These are phyloP conservation scores for Todiramphus saurophagus DNA, from an alignment of 2,113 vertebrate genomes.

Conservation along the genomic window DNA sequence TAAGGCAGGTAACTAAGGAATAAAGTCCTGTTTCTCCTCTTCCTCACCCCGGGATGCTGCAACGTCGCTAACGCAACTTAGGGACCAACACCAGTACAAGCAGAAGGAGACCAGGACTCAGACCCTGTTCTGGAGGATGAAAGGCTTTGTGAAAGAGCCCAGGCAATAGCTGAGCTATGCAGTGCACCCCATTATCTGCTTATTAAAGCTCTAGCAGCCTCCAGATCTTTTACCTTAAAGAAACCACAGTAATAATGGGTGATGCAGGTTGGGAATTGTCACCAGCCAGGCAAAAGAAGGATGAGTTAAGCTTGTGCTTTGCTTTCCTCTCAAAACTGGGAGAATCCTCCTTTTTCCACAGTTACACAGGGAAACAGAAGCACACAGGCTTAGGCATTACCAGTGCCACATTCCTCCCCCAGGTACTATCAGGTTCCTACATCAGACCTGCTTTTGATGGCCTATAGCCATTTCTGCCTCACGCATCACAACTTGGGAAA, in stretches of 20 bases:
- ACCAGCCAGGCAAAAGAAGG: neutral
- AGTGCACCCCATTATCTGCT: neutral
- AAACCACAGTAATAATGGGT: neutral
- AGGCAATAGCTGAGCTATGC: neutral
- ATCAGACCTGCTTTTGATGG: neutral
- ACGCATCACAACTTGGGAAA: neutral
- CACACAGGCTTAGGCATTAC: neutral
- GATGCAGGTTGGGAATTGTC: neutral
- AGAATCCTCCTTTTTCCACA: neutral
- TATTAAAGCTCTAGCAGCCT: conserved; percentile 1
- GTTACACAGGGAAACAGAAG: neutral
- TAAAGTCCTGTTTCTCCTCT: neutral
- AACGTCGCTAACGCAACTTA: neutral
- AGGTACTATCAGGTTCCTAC: neutral
- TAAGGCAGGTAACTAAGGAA: neutral
- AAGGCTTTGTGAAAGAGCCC: conserved; percentile 3
- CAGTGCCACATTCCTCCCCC: rapidly evolving
- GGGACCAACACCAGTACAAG: neutral
- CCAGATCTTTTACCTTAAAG: neutral
- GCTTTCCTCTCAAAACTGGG: neutral
- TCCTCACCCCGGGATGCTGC: neutral
- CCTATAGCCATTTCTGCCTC: neutral
- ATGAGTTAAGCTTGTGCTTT: neutral
- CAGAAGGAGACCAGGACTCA: neutral
- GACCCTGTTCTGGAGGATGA: neutral